These are phyloP conservation scores for Chorisops tibialis DNA, from an alignment of 2,888 invertebrate genomes.

Conservation along the genomic window DNA sequence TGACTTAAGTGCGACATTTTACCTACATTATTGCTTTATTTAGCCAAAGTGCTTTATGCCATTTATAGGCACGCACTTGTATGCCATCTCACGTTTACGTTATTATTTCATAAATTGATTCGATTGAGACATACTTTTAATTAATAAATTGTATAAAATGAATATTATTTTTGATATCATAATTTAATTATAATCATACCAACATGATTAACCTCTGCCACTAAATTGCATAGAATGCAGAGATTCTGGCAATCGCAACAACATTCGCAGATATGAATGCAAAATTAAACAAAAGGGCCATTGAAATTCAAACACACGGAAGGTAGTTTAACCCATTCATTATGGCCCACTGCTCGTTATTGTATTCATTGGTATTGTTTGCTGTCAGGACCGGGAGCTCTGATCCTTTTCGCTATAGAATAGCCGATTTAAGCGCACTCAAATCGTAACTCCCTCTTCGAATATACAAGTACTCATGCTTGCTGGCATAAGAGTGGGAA, in stretches of 20 bases:
- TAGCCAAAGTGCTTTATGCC: too few relatives aligned
- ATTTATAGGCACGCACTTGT: too few relatives aligned
- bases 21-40: too few relatives aligned
- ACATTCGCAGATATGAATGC: slow-evolving; percentile 20
- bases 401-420: slow-evolving; percentile 13
- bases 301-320: slow-evolving; percentile 31
- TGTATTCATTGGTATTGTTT: slow-evolving; percentile 50
- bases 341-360: slow-evolving; percentile 42
- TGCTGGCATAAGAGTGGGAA: slow-evolving; percentile 34
- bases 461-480: slow-evolving; percentile 31
- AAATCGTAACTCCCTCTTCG: neutral
- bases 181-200: neutral
- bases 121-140: too few relatives aligned
- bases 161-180: too few relatives aligned
- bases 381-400: slow-evolving; percentile 40
- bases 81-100: too few relatives aligned
- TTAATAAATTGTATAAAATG: too few relatives aligned
- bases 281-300: slow-evolving; percentile 32
- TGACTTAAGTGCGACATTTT: too few relatives aligned
- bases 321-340: slow-evolving; percentile 31
- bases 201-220: slow-evolving; percentile 3
- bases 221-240: slow-evolving; percentile 17
- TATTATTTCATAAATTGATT: too few relatives aligned
- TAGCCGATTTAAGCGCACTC: slow-evolving; percentile 35
- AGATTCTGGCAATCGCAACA: slow-evolving; percentile 15